These are phyloP conservation scores for Tragulus kanchil DNA, from an alignment of 2,113 vertebrate genomes.

Conservation along the genomic window DNA sequence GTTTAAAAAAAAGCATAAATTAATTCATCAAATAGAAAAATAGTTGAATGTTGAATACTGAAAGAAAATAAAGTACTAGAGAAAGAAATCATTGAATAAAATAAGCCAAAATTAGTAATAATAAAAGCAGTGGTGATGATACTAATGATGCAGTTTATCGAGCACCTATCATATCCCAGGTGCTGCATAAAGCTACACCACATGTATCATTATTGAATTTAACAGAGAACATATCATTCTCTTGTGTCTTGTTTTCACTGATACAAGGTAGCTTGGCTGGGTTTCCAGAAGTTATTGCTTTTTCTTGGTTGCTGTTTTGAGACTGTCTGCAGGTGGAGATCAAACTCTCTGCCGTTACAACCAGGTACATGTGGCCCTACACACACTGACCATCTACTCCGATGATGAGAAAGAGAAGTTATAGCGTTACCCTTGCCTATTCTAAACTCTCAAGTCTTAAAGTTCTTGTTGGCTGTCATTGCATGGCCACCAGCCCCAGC, in stretches of 20 bases:
- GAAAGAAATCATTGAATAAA: neutral
- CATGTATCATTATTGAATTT: neutral
- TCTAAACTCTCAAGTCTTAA: neutral
- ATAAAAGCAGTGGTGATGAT: neutral
- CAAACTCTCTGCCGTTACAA: neutral
- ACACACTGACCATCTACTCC: neutral
- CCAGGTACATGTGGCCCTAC: neutral
- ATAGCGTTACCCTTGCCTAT: neutral
- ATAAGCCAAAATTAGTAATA: neutral
- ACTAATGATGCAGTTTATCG: neutral
- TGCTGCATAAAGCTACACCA: neutral
- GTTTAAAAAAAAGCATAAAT: neutral
- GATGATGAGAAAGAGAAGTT: neutral
- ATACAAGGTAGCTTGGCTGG: neutral
- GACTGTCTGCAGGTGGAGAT: neutral
- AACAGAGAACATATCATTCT: neutral
- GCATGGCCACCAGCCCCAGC: neutral
- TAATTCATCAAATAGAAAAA: neutral
- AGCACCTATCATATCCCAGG: neutral
- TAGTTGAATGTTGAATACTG: neutral
- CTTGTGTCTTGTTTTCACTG: neutral
- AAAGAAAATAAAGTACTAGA: neutral
- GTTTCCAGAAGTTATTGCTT: neutral
- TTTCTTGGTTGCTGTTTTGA: neutral
- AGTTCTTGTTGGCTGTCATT: neutral